Percentiles rank a stretch among this genome's conserved stretches.
Evolutionary conservation across 1,140 invertebrate genomes (phyloP).

Genomic region (Aphelinus certus): DNA sequence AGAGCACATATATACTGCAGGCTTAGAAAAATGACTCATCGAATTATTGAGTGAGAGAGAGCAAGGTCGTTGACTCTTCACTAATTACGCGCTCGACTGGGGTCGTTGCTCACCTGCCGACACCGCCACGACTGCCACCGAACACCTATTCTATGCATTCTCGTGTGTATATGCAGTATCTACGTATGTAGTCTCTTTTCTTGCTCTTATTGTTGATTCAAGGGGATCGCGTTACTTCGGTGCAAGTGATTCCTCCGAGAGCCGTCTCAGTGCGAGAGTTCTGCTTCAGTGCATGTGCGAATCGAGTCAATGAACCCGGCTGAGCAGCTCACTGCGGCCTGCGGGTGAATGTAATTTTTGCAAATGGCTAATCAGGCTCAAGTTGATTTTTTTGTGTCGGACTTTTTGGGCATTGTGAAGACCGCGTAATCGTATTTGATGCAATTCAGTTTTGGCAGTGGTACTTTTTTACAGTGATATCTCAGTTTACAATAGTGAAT

Average conservation of each 20-base stretch:
- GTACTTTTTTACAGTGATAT: too few species aligned
- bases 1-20: conserved; percentile 31
- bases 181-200: not conserved
- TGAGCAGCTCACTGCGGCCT: too few species aligned
- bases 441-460: too few species aligned
- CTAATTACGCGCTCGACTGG: conserved; percentile 3
- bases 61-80: conserved; percentile 46
- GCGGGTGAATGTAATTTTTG: too few species aligned
- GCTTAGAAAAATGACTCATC: conserved; percentile 52
- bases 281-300: not conserved
- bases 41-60: conserved; percentile 44
- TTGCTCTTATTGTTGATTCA: not conserved
- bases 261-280: not conserved
- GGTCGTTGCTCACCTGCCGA: not conserved
- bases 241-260: not conserved
- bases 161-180: not conserved
- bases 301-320: too few species aligned
- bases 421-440: too few species aligned
- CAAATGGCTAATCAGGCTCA: too few species aligned
- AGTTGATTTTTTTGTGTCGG: too few species aligned
- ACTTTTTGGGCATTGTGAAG: too few species aligned
- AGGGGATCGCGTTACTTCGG: conserved; percentile 3
- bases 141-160: not conserved
- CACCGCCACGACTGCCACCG: too few species aligned
- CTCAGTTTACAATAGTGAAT: too few species aligned